Evolutionary conservation across 1,140 invertebrate genomes (phyloP), one percentile per base, ranked within the genome.

Genomic region (Listronotus bonariensis): DNA sequence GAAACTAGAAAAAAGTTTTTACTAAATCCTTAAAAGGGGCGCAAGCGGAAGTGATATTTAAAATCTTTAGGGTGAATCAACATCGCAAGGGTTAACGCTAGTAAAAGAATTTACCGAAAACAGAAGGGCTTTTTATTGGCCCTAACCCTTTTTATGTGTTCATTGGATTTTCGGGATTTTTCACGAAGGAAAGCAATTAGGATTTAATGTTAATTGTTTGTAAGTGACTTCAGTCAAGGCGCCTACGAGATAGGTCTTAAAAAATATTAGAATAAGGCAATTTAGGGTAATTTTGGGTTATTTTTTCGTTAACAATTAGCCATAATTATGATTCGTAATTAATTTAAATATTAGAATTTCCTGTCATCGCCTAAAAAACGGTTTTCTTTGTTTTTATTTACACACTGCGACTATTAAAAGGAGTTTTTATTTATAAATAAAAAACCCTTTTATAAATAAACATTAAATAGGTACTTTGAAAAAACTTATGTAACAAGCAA

Each of bases 161-260:
- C 68, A 70, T 70, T 70, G 68, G 67, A 70, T 70, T 70, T 68
- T 70, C 58, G 55, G 65, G 65, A 70, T 70, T 70, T 70, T 70
- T 70, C 56, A 42, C 60, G 51, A 31, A 31, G 14, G 34, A 54
- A 60, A 65, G 65, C 68, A 70, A 70, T 70, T 70, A 70, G 65
- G 68, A 70, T 70, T 70, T 70, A 68, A 70, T 70, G 68, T 70
- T 70, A 70, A 70, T 70, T 70, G 68, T 70, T 68, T 70, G 65
- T 68, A 70, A 70, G 60, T 67, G 68, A 65, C 60, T 60, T 46
- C 68, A 68, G 68, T 70, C 68, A 65, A 68, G 42, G 43, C 61
- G 59, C 42, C 57, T 63, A 63, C 64, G 51, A 20, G 45, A 64
- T 51, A 17, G 34, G 14, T n/a, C 20, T 31, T 49, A 3, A n/a